phyloP scores from a whole-genome alignment of 1,140 invertebrate species.

The Temnothorax nylanderi region DNA sequence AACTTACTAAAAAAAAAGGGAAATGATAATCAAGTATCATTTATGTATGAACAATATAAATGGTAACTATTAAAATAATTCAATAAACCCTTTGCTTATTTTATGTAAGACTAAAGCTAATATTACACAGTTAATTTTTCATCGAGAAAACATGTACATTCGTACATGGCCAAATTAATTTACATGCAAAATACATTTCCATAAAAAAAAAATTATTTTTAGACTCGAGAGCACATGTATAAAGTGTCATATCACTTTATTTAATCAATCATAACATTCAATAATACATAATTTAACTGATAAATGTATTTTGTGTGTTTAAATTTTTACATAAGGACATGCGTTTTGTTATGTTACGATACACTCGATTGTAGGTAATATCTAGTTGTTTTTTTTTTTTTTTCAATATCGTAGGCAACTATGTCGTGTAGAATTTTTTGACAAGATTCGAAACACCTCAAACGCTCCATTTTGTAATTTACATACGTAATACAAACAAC shows the following conservation, averaged over 20 bases:
- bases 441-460: conserved; percentile 84
- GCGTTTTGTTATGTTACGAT: conserved; percentile 82
- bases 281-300: conserved; percentile 86
- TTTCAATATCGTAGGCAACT: conserved; percentile 83
- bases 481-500: conserved; percentile 80
- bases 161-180: not conserved
- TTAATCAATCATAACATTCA: conserved; percentile 85
- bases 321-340: conserved; percentile 84
- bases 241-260: conserved; percentile 85
- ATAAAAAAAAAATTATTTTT: conserved; percentile 33
- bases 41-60: not conserved
- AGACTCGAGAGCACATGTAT: conserved; percentile 68
- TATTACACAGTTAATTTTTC: not conserved
- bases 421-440: conserved; percentile 83
- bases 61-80: not conserved
- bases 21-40: not conserved
- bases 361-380: conserved; percentile 83
- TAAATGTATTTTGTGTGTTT: conserved; percentile 82
- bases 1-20: not conserved
- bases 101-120: not conserved
- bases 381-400: conserved; percentile 70
- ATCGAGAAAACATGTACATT: not conserved
- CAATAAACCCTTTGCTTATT: not conserved
- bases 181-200: not conserved
- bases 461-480: conserved; percentile 83